phyloP scores from a whole-genome alignment of 2,113 vertebrate species.

The Eretmochelys imbricata region DNA sequence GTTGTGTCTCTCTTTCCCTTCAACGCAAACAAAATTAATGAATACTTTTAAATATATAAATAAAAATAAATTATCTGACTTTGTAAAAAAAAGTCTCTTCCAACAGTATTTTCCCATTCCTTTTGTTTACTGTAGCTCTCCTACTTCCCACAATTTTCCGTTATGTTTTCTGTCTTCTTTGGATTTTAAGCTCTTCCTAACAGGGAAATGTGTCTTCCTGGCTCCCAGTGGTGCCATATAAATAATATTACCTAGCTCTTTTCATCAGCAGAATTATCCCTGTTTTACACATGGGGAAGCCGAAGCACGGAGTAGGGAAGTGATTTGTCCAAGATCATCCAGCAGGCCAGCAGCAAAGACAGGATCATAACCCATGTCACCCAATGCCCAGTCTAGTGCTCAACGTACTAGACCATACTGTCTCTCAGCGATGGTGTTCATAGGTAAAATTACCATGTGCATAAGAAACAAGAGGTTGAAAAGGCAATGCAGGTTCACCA shows the following conservation, averaged over 20 bases:
- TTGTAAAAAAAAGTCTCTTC: background rate
- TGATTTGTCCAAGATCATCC: too few relatives aligned
- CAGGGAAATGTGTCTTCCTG: background rate
- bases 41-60: background rate
- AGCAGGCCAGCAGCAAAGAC: too few relatives aligned
- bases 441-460: slow-evolving; percentile 37
- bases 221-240: background rate
- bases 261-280: too few relatives aligned
- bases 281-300: too few relatives aligned
- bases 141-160: background rate
- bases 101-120: background rate
- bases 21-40: background rate
- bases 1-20: background rate
- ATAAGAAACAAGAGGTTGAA: background rate
- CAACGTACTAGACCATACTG: background rate
- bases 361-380: background rate
- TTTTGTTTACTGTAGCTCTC: background rate
- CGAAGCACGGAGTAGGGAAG: too few relatives aligned
- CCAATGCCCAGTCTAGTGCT: background rate
- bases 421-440: background rate
- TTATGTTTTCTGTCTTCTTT: background rate
- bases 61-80: background rate
- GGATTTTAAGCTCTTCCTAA: background rate
- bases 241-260: background rate
- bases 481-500: background rate